Base-by-base conservation (phyloP, 2,888 invertebrate species). In the Cylindroiulus punctatus region DNA sequence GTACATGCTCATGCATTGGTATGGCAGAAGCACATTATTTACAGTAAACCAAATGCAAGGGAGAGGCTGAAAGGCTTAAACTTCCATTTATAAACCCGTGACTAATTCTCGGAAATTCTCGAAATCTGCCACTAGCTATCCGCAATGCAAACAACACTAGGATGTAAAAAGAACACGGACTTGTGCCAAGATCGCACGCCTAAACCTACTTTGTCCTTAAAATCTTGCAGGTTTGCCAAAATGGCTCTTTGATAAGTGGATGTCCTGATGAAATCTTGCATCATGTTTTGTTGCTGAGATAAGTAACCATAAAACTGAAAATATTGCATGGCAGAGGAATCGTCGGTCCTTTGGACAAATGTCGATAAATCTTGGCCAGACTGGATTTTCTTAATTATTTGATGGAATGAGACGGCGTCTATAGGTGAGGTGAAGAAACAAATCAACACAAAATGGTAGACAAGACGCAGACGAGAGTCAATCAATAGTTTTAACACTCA, bases 251-350 rank as follows among this genome's bases (percentile, higher is more conserved):
- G 99, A 92, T 99, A 99, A 87, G 99, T 99, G 90, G 98, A 97
- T 83, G 99, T 99, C 89, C 99, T 93, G 88, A 99, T 97, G 91
- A 97, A 99, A 91, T 99, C 99, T 92, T 99, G 99, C 96, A 99
- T 96, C 99, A 99, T 99, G 91, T 99, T 99, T 92, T 99, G 99
- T 92, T 99, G 99, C 91, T 99, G 99, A 87, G 98, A 98, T 89
- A 99, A 92, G 92, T 98, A 99, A 88, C 99, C 98, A 92, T 99
- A 99, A 92, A 99, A 99, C 93, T 99, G 98, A 91, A 99, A 99
- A 93, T 99, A 99, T 92, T 99, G 99, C 92, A 96, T 96, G 88
- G 99, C 99, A 86, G 99, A 99, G 2, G 98, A 97, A 91, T 98
- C 98, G 91, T 99, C 99, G 36, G 99, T 99, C 90, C 99, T 94